A percentile compares a stretch with the other conserved stretches of the same genome.
These are phyloP conservation scores for Drosophila neonasuta DNA, from an alignment of 2,888 invertebrate species.

Conservation along the genomic window DNA sequence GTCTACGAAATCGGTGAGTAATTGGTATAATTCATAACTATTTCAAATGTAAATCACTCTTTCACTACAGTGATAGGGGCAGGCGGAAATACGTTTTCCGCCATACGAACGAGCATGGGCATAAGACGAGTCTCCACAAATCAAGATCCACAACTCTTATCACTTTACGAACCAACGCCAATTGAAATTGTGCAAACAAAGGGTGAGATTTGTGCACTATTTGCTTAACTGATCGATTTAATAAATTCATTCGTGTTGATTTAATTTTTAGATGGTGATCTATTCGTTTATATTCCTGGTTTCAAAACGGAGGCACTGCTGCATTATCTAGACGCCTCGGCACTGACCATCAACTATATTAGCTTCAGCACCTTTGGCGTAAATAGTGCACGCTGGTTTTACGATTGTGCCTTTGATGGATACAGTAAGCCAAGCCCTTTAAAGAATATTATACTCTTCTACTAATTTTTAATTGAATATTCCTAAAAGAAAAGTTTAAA, in stretches of 20 bases:
- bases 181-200: constrained; percentile 86
- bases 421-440: constrained; percentile 56
- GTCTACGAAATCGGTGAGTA: constrained; percentile 86
- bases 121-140: constrained; percentile 84
- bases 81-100: constrained; percentile 87
- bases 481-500: no score
- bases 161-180: constrained; percentile 85
- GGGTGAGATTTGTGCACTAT: constrained; percentile 75
- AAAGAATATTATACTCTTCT: no score
- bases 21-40: neutral
- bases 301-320: constrained; percentile 84
- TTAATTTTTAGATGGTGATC: constrained; percentile 83
- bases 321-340: constrained; percentile 84
- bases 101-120: constrained; percentile 85
- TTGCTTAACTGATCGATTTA: neutral
- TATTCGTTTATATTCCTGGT: constrained; percentile 86
- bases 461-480: no score
- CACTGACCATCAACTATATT: constrained; percentile 85
- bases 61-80: constrained; percentile 85
- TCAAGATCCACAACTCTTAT: constrained; percentile 84
- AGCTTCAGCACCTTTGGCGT: constrained; percentile 88
- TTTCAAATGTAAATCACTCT: neutral
- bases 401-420: constrained; percentile 84
- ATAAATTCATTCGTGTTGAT: neutral
- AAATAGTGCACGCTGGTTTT: constrained; percentile 87